Percentiles rank a stretch among this genome's conserved stretches.
Evolutionary conservation across 2,888 invertebrate genomes (phyloP).

Genomic region (Cenopis cana): DNA sequence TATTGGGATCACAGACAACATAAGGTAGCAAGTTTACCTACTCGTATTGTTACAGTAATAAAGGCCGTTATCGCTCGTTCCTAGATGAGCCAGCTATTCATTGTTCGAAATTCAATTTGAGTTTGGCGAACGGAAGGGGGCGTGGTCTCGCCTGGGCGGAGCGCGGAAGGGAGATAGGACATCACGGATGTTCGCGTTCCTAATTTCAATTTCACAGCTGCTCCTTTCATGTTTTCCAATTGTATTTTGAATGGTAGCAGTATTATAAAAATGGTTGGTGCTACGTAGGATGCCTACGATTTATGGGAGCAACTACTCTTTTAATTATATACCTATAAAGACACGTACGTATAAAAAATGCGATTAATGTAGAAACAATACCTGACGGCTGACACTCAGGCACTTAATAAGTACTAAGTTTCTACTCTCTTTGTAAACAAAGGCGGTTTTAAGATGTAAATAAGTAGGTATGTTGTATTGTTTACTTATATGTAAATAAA

Average conservation of each 20-base stretch:
- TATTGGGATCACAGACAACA: conserved; percentile 16
- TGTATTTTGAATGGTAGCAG: conserved; percentile 12
- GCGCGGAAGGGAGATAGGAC: conserved; percentile 78
- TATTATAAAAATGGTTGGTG: conserved; percentile 15
- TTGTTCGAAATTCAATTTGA: conserved; percentile 70
- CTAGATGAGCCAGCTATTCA: conserved; percentile 52
- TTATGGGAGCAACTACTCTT: neutral
- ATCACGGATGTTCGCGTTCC: conserved; percentile 53
- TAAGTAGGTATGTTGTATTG: too few species aligned
- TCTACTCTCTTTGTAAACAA: too few species aligned
- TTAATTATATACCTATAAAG: neutral
- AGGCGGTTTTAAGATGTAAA: too few species aligned
- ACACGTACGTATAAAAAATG: too few species aligned
- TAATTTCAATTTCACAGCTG: conserved; percentile 55
- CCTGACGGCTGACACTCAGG: too few species aligned
- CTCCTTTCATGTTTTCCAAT: conserved; percentile 37
- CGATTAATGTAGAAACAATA: too few species aligned
- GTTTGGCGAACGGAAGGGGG: conserved; percentile 73
- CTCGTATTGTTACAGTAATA: conserved; percentile 26
- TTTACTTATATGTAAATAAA: neutral
- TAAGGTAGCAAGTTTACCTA: conserved; percentile 11
- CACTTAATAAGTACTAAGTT: too few species aligned
- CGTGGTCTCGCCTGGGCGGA: conserved; percentile 75
- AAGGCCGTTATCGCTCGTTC: conserved; percentile 46
- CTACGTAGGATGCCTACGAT: neutral